phyloP scores from a whole-genome alignment of 92 coral and sea anemone genomes.

The Parazoanthus darwini region DNA sequence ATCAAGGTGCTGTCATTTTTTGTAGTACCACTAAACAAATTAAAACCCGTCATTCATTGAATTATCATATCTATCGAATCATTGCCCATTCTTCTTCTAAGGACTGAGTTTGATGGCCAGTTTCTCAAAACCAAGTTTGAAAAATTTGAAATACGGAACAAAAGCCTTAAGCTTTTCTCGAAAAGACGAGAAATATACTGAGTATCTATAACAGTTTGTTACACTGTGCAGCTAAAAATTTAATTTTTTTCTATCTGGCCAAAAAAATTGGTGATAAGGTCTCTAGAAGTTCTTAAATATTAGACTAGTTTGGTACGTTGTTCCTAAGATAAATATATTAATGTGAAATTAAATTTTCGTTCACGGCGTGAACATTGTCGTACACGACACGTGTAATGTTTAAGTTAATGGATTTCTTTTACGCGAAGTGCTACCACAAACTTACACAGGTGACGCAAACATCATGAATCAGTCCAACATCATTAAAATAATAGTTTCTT shows the following conservation, averaged over 20 bases:
- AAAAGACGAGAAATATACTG: no score
- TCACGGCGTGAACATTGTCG: neutral
- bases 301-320: neutral
- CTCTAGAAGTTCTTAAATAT: neutral
- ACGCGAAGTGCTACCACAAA: neutral
- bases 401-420: no score
- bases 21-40: neutral
- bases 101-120: neutral
- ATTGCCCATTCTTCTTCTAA: neutral
- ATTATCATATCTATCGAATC: no score
- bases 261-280: neutral
- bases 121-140: neutral
- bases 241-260: neutral
- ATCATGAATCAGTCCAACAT: neutral
- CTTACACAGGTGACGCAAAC: neutral
- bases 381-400: neutral
- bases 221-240: neutral
- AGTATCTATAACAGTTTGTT: neutral
- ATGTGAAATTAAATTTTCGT: neutral
- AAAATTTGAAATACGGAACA: neutral
- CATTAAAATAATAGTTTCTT: no score
- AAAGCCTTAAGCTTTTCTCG: no score
- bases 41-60: neutral
- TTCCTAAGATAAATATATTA: neutral
- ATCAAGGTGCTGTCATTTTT: neutral